A percentile compares a stretch with the other conserved stretches of the same genome.
Evolutionary conservation across 92 coral and sea anemone species (phyloP).

Genomic region (Anthopleura xanthogrammica): DNA sequence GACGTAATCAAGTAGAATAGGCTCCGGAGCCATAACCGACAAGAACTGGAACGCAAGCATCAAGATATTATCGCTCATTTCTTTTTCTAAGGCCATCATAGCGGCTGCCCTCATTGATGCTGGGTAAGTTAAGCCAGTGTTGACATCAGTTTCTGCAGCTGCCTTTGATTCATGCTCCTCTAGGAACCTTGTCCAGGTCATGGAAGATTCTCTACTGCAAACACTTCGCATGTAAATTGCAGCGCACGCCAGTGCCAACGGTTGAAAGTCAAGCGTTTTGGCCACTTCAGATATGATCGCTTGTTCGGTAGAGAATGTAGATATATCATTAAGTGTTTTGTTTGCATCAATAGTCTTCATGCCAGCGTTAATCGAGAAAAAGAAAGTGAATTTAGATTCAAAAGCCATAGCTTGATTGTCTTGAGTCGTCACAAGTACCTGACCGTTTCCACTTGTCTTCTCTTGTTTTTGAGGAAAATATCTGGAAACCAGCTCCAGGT

Average conservation of each 20-base stretch:
- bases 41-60: conserved; percentile 5
- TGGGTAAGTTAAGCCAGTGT: not conserved
- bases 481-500: conserved; percentile 4
- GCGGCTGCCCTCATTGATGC: conserved; percentile 6
- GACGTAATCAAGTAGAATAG: not conserved
- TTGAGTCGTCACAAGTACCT: conserved; percentile 46
- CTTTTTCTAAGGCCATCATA: conserved; percentile 11
- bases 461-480: conserved; percentile 30
- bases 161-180: not conserved
- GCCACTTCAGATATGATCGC: not conserved
- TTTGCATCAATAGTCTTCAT: conserved; percentile 34
- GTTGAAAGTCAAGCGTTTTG: conserved; percentile 11
- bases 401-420: conserved; percentile 22
- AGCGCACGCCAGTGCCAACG: conserved; percentile 18
- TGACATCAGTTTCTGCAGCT: not conserved
- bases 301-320: not conserved
- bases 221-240: conserved; percentile 16
- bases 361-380: conserved; percentile 25
- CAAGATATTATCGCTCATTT: not conserved
- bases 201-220: not conserved
- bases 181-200: conserved; percentile 1
- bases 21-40: conserved; percentile 15
- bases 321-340: not conserved
- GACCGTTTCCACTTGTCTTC: conserved; percentile 35
- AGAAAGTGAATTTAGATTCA: conserved; percentile 13